A percentile compares a stretch with the other conserved stretches of the same genome.
phyloP scores from a whole-genome alignment of 2,797 vertebrate species.

The Pseudopleuronectes americanus region DNA sequence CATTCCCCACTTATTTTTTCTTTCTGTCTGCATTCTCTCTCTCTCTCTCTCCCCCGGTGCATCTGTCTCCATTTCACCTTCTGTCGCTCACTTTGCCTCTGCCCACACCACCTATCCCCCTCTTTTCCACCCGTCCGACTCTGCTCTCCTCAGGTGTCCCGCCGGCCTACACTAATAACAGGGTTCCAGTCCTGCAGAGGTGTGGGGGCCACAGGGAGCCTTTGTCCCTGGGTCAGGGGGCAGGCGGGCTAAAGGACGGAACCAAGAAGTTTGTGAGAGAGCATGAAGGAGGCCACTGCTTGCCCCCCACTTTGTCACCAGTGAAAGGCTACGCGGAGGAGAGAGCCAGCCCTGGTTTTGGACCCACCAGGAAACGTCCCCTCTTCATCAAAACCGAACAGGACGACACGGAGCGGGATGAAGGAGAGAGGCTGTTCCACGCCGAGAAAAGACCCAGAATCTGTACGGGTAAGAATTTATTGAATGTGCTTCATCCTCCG shows the following conservation, averaged over 20 bases:
- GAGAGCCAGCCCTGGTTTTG: slow-evolving; percentile 72
- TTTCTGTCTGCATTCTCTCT: slow-evolving; percentile 17
- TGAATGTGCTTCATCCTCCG: background rate
- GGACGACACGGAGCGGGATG: slow-evolving; percentile 76
- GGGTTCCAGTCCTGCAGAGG: slow-evolving; percentile 82
- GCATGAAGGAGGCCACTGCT: slow-evolving; percentile 57
- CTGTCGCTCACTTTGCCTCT: slow-evolving; percentile 10
- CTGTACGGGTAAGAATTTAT: slow-evolving; percentile 63
- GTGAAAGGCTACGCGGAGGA: slow-evolving; percentile 74
- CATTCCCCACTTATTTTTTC: slow-evolving; percentile 14
- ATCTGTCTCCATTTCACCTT: slow-evolving; percentile 39
- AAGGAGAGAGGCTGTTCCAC: slow-evolving; percentile 69
- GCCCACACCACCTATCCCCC: background rate
- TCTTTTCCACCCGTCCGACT: slow-evolving; percentile 10
- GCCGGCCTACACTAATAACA: slow-evolving; percentile 72
- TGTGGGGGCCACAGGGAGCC: slow-evolving; percentile 70
- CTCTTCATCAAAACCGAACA: slow-evolving; percentile 76
- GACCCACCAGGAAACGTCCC: slow-evolving; percentile 86
- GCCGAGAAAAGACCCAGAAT: slow-evolving; percentile 88
- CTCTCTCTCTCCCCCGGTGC: slow-evolving; percentile 41
- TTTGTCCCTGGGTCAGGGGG: slow-evolving; percentile 49
- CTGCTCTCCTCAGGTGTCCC: slow-evolving; percentile 66
- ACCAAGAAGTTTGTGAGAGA: slow-evolving; percentile 54
- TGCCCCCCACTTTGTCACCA: slow-evolving; percentile 64
- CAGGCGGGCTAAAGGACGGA: slow-evolving; percentile 46